Conservation (phyloP, 2,113 vertebrate species). For the Neolamprologus hecqui region DNA sequence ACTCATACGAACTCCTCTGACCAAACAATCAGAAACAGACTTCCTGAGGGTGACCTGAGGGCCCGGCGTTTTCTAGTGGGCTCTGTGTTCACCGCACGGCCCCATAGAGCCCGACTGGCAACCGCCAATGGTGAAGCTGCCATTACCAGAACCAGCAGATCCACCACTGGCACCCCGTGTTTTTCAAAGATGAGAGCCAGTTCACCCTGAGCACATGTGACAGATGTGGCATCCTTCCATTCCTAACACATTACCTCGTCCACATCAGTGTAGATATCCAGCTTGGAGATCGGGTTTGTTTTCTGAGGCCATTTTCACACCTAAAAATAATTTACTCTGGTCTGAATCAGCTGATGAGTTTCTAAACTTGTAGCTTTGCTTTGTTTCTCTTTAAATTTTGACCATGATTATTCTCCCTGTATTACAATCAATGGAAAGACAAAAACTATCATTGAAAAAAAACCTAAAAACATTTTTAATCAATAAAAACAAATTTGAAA, state of each 20-base stretch:
- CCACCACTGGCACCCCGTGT: neutral
- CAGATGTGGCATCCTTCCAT: neutral
- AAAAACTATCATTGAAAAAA: neutral
- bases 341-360: neutral
- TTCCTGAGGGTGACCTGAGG: neutral
- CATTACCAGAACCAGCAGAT: neutral
- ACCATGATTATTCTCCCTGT: neutral
- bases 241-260: neutral
- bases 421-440: neutral
- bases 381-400: neutral
- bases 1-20: neutral
- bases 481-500: neutral
- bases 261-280: neutral
- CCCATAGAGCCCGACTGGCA: neutral
- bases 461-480: neutral
- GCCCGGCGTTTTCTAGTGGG: accelerated
- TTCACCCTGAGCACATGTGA: neutral
- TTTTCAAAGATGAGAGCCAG: neutral
- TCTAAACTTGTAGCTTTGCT: neutral
- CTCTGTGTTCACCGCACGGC: neutral
- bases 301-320: neutral
- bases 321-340: neutral
- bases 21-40: neutral
- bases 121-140: neutral
- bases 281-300: neutral